Conservation (phyloP, 2,113 vertebrate species). For the Platichthys flesus region DNA sequence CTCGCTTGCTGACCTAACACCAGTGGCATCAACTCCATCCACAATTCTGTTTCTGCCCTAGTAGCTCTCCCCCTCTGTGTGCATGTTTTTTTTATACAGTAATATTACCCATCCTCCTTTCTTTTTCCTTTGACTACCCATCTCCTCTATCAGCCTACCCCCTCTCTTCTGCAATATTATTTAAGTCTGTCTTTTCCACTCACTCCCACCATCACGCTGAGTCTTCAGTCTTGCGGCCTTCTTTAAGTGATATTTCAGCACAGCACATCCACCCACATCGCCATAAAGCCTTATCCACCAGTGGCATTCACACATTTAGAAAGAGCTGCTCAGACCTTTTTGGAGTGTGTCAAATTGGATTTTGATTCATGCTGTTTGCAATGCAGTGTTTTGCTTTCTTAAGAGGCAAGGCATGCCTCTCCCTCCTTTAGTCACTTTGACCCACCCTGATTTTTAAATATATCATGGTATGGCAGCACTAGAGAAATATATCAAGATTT, state of each 20-base stretch:
- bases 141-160: neutral
- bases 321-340: conserved; percentile 1
- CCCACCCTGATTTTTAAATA: conserved; percentile 47
- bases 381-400: conserved; percentile 53
- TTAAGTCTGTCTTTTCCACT: neutral
- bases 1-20: conserved; percentile 55
- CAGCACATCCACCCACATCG: neutral
- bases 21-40: conserved; percentile 51
- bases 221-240: neutral
- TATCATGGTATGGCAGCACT: conserved; percentile 3
- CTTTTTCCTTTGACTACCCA: neutral
- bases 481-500: conserved; percentile 3
- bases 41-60: conserved; percentile 4
- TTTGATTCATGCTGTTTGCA: conserved; percentile 30
- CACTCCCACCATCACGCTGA: neutral
- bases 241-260: conserved; percentile 18
- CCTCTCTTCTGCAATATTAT: neutral
- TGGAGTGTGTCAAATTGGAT: conserved; percentile 13
- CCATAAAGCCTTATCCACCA: neutral
- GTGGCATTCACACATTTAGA: neutral
- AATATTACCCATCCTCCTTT: neutral
- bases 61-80: conserved; percentile 5
- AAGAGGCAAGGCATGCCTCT: conserved; percentile 51
- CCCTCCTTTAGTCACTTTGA: conserved; percentile 35
- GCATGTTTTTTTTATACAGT: neutral